These are phyloP conservation scores for Aplodontia rufa DNA, from an alignment of 2,113 vertebrate species.

Conservation along the genomic window DNA sequence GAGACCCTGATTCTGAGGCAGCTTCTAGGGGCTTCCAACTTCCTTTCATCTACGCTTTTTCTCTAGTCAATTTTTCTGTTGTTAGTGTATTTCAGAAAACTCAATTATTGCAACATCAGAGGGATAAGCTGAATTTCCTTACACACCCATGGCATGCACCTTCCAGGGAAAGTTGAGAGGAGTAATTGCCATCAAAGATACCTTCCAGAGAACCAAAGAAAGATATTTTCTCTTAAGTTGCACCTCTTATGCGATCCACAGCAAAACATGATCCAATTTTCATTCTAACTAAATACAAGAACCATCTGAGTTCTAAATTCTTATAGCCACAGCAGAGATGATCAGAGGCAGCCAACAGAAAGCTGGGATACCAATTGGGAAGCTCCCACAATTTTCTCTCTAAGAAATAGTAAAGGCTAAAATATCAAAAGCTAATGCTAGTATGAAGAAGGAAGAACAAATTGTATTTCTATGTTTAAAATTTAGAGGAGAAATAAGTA, in stretches of 20 bases:
- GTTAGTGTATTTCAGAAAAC: not conserved
- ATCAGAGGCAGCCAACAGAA: not conserved
- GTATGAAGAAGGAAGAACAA: not conserved
- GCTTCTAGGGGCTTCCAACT: no score
- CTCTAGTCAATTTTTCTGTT: not conserved
- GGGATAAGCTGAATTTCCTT: not conserved
- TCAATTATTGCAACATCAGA: no score
- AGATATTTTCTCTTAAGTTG: not conserved
- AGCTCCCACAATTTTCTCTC: not conserved
- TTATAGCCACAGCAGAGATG: not conserved
- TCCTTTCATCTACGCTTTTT: no score
- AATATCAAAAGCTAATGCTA: not conserved
- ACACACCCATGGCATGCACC: not conserved
- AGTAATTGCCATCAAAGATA: not conserved
- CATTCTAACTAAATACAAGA: not conserved
- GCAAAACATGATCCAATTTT: not conserved
- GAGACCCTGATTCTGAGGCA: no score
- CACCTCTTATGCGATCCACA: not conserved
- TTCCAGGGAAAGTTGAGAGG: not conserved
- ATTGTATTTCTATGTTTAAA: not conserved
- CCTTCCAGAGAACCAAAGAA: not conserved
- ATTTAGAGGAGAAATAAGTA: not conserved
- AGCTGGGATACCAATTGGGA: not conserved
- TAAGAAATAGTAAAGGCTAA: not conserved
- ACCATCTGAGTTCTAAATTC: not conserved